phyloP scores from a whole-genome alignment of 2,888 invertebrate genomes.

The Cephus sareptanus region DNA sequence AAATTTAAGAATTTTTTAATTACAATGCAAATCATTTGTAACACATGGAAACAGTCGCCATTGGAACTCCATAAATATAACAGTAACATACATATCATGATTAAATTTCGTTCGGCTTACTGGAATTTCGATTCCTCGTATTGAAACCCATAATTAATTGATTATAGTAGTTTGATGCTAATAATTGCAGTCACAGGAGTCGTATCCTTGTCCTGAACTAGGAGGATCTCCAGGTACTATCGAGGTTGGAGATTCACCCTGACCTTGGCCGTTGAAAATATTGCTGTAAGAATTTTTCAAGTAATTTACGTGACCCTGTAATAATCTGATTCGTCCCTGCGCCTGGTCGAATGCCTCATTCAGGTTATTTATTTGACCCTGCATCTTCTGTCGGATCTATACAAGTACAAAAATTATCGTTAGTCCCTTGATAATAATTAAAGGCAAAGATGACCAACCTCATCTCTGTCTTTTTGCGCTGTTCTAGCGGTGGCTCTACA shows the following conservation, averaged over 20 bases:
- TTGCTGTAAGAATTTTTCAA: slow-evolving; percentile 68
- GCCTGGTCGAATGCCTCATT: slow-evolving; percentile 78
- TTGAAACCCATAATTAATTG: slow-evolving; percentile 6
- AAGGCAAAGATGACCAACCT: slow-evolving; percentile 56
- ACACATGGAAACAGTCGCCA: not conserved
- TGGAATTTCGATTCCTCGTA: slow-evolving; percentile 23
- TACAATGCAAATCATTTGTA: not conserved
- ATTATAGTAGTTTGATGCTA: slow-evolving; percentile 26
- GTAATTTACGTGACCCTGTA: slow-evolving; percentile 75
- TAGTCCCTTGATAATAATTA: not conserved
- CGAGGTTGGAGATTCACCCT: slow-evolving; percentile 39
- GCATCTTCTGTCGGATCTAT: slow-evolving; percentile 77
- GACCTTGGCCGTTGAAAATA: slow-evolving; percentile 48
- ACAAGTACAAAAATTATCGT: slow-evolving; percentile 27
- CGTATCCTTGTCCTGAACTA: slow-evolving; percentile 46
- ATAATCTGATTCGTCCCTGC: slow-evolving; percentile 72
- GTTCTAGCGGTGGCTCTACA: slow-evolving; percentile 74
- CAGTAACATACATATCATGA: not conserved
- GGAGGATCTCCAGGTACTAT: slow-evolving; percentile 31
- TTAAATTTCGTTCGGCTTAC: slow-evolving; percentile 5
- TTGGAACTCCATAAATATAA: not conserved
- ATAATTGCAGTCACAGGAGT: slow-evolving; percentile 58
- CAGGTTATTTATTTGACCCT: slow-evolving; percentile 74
- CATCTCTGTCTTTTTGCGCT: slow-evolving; percentile 77
- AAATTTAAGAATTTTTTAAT: slow-evolving; percentile 20